Percentiles rank a stretch among this genome's conserved stretches.
Evolutionary conservation across 2,113 vertebrate species (phyloP).

Genomic region (Tetraodon nigroviridis): DNA sequence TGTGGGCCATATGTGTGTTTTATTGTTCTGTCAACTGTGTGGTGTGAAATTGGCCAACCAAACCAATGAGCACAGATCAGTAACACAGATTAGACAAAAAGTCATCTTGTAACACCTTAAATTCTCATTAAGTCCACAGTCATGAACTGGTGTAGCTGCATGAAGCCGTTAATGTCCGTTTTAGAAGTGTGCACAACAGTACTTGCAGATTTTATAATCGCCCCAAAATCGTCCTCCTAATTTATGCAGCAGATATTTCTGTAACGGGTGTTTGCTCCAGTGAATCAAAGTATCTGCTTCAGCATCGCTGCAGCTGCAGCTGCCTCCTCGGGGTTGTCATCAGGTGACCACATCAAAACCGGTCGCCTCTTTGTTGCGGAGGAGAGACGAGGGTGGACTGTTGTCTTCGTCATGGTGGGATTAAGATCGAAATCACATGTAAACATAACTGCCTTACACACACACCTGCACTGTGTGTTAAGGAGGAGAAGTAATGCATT

Average conservation of each 20-base stretch:
- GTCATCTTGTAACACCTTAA: background rate
- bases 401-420: slow-evolving; percentile 39
- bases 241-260: background rate
- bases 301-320: slow-evolving; percentile 47
- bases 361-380: slow-evolving; percentile 26
- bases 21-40: too few relatives aligned
- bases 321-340: slow-evolving; percentile 11
- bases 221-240: too few relatives aligned
- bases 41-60: too few relatives aligned
- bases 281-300: too few relatives aligned
- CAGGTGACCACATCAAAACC: slow-evolving; percentile 53
- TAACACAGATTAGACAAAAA: background rate
- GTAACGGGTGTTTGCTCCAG: background rate
- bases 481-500: too few relatives aligned
- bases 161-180: too few relatives aligned
- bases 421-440: slow-evolving; percentile 53
- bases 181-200: too few relatives aligned
- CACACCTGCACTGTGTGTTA: slow-evolving; percentile 36
- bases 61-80: background rate
- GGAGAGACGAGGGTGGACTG: slow-evolving; percentile 25
- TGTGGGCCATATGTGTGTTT: background rate
- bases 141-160: too few relatives aligned
- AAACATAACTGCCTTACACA: slow-evolving; percentile 21
- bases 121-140: too few relatives aligned
- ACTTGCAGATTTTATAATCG: too few relatives aligned